Evolutionary conservation across 2,888 invertebrate species (phyloP).

Genomic region (Augiades crinisus): DNA sequence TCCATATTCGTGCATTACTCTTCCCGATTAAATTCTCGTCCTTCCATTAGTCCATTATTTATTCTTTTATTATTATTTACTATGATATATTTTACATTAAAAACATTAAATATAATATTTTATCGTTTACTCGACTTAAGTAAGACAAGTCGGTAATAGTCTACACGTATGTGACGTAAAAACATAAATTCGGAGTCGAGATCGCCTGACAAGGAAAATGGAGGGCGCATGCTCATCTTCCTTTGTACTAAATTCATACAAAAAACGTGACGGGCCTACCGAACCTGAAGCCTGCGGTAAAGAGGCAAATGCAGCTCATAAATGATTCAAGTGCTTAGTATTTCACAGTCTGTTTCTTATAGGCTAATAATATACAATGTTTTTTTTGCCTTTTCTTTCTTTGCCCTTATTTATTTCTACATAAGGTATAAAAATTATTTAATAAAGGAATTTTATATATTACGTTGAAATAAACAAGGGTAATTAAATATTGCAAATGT

Average conservation of each 20-base stretch:
- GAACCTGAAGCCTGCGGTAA: conserved; percentile 8
- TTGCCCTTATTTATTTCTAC: too few species aligned
- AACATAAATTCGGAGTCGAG: conserved; percentile 42
- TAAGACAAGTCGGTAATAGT: conserved; percentile 2
- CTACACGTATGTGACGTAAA: conserved; percentile 27
- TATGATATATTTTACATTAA: neutral
- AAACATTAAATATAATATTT: neutral
- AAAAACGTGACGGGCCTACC: conserved; percentile 55
- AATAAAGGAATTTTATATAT: too few species aligned
- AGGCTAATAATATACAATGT: too few species aligned
- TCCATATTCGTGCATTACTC: too few species aligned
- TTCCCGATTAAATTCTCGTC: too few species aligned
- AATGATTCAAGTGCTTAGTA: too few species aligned
- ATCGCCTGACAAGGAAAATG: conserved; percentile 51
- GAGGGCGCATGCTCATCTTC: conserved; percentile 42
- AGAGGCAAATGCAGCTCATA: conserved; percentile 2
- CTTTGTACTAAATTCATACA: conserved; percentile 56
- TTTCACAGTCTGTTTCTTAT: too few species aligned
- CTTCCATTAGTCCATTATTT: too few species aligned
- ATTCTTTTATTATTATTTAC: neutral
- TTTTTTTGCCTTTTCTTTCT: too few species aligned
- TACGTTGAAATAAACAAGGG: too few species aligned
- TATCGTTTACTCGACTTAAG: neutral
- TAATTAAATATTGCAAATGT: too few species aligned
- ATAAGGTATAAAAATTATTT: too few species aligned